Conservation (phyloP, 2,888 invertebrate species). For the Steinernema scapterisci region DNA sequence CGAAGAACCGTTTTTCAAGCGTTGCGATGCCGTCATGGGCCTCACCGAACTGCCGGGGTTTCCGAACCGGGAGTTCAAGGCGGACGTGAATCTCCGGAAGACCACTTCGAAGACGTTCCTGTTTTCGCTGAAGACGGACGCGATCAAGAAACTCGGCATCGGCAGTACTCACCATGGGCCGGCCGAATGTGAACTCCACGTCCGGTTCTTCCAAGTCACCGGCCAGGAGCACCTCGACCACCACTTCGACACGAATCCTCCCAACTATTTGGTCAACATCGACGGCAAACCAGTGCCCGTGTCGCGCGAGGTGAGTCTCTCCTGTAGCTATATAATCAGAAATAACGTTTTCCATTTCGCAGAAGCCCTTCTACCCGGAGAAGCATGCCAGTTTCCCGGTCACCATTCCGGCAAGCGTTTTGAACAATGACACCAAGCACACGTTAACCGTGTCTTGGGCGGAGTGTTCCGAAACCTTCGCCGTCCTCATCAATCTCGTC, state of each 20-base stretch:
- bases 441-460: too few species aligned
- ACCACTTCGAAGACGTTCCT: neutral
- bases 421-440: too few species aligned
- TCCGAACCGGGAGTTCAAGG: neutral
- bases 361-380: neutral
- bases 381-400: neutral
- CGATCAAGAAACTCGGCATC: neutral
- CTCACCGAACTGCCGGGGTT: too few species aligned
- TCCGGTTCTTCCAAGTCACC: neutral
- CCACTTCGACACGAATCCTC: neutral
- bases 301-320: neutral
- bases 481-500: too few species aligned
- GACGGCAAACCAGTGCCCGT: neutral
- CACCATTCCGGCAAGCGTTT: neutral
- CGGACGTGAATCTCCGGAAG: neutral
- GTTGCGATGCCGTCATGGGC: too few species aligned
- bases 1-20: too few species aligned
- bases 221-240: neutral
- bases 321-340: neutral
- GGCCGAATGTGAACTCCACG: neutral
- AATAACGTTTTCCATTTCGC: neutral
- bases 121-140: neutral
- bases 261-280: neutral
- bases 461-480: too few species aligned
- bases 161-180: neutral